Evolutionary conservation across 2,888 invertebrate species (phyloP), one percentile per base, ranked within the genome.

Genomic region (Macaria liturata): DNA sequence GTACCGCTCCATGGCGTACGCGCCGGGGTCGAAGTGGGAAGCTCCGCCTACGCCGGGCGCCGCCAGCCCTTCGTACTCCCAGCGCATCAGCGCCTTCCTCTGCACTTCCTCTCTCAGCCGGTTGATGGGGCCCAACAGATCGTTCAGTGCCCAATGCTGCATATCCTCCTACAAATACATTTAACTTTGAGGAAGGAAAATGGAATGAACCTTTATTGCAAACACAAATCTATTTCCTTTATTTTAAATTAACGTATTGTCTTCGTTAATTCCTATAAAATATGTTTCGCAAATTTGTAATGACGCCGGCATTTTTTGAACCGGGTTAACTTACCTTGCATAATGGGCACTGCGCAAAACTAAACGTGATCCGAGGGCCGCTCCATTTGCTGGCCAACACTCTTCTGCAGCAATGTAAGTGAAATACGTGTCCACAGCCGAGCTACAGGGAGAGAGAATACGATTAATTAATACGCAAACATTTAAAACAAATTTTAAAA

Each of bases 1-100:
- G 81, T 99, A 99, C 72, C 98, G 94, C 75, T 99, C 98, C 98
- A 99, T 98, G 3, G 99, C 99, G 84, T 97, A 97, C 0, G 94
- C 93, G 1, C 96, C 95, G 0, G 98, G 95, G 82, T 98, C 97
- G 56, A 95, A 94, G 49, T 95, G 93, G 0, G 94, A 95, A 0
- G 95, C 94, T 72, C 95, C 95, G 62, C 96, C 66, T 4, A 71
- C 65, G 72, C 94, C 94, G 0, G 95, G 94, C 70, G 95, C 94
- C 62, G 96, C 95, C 46, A 98, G 88, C 0, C 99, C 99, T 86
- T 99, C 99, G 83, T 99, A 99, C 85, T 99, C 98, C 47, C 99
- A 92, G 54, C 99, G 93, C 98, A 99, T 98, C 54, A 98, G 84
- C 0, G 99, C 98, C 83, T 99, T 99, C 51, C 98, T 94, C 63